Conservation (phyloP, 2,113 vertebrate genomes). For the Tapirus terrestris region DNA sequence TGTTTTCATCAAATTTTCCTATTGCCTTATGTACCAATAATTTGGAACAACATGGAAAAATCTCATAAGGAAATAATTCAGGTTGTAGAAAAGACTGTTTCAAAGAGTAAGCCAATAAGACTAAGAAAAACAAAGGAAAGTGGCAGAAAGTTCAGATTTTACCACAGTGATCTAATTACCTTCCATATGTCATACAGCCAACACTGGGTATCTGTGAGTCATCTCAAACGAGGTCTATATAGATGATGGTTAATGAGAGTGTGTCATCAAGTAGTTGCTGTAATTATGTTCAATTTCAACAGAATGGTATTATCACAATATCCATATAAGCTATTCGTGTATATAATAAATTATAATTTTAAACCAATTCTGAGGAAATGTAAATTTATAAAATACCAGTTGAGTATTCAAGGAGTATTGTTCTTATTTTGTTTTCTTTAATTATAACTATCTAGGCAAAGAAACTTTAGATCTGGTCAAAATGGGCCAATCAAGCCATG, state of each 20-base stretch:
- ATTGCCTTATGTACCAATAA: background rate
- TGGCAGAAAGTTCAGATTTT: background rate
- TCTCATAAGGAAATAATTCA: background rate
- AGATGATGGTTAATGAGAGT: background rate
- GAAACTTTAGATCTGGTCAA: background rate
- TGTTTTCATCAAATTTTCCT: background rate
- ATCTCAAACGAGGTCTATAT: background rate
- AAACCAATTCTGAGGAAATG: background rate
- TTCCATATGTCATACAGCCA: background rate
- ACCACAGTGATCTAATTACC: background rate
- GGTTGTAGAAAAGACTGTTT: background rate
- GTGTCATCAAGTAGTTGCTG: background rate
- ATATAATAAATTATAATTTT: background rate
- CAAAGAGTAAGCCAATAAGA: background rate
- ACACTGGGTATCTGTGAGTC: rapidly evolving
- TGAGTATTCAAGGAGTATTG: background rate
- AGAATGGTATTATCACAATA: background rate
- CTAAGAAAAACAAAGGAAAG: background rate
- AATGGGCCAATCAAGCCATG: rapidly evolving
- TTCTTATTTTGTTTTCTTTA: background rate
- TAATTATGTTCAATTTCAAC: background rate
- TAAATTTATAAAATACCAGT: background rate
- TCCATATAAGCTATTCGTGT: background rate
- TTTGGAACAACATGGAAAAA: background rate
- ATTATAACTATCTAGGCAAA: background rate